These are phyloP conservation scores for Anthrax anthrax DNA, from an alignment of 2,888 invertebrate genomes.

Conservation along the genomic window DNA sequence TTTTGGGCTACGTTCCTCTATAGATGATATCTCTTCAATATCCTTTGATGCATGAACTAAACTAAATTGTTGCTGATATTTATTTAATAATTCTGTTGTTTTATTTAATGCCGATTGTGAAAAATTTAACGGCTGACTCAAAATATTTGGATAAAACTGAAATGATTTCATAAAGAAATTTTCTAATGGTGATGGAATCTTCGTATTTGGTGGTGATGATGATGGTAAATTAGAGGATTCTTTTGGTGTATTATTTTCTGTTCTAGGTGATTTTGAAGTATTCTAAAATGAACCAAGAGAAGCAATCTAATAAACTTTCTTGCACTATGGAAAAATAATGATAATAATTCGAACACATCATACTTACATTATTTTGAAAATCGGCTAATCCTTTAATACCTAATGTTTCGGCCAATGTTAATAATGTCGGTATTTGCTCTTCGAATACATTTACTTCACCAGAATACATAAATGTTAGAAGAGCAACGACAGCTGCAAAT, in stretches of 20 bases:
- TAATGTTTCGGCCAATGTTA: conserved; percentile 63
- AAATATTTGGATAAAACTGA: conserved; percentile 32
- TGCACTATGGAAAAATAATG: background rate
- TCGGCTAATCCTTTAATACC: conserved; percentile 72
- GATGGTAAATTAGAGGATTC: background rate
- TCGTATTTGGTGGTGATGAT: conserved; percentile 8
- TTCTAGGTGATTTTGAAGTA: conserved; percentile 18
- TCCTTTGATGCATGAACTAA: conserved; percentile 13
- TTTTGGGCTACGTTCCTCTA: conserved; percentile 12
- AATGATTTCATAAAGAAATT: conserved; percentile 32
- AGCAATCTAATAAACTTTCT: background rate
- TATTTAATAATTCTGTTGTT: conserved; percentile 29
- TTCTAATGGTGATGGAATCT: conserved; percentile 28
- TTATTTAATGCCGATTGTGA: conserved; percentile 33
- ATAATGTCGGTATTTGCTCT: conserved; percentile 58
- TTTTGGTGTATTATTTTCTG: conserved; percentile 10
- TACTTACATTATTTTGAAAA: conserved; percentile 53
- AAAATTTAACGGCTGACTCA: conserved; percentile 33
- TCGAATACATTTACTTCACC: conserved; percentile 77
- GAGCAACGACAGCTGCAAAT: conserved; percentile 40
- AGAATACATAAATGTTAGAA: conserved; percentile 76
- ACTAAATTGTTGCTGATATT: conserved; percentile 32
- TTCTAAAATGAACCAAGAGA: conserved; percentile 17
- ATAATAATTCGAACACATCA: background rate
- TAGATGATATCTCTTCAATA: conserved; percentile 20